Conservation (phyloP, 2,797 vertebrate species). For the Poliocrania exsul region DNA sequence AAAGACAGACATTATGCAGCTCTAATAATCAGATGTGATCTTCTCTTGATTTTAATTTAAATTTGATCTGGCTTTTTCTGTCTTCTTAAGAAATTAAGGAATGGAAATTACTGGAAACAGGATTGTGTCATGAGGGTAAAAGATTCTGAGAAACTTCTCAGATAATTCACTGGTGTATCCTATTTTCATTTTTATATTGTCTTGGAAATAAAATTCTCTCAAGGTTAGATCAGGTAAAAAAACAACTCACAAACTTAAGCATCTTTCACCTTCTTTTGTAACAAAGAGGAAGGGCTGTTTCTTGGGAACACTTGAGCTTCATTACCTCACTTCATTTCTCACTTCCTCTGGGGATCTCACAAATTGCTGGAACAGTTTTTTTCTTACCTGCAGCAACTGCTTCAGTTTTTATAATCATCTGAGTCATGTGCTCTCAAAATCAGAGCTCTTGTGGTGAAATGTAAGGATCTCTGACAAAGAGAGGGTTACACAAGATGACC, state of each 20-base stretch:
- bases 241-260: fast-evolving
- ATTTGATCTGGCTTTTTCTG: neutral
- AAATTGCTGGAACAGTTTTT: neutral
- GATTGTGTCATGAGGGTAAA: neutral
- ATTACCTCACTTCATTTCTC: neutral
- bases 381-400: neutral
- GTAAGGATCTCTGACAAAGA: neutral
- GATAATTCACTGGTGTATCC: neutral
- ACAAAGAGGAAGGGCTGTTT: neutral
- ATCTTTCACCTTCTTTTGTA: neutral
- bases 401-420: neutral
- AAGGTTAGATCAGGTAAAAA: neutral
- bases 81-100: neutral
- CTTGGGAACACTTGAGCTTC: neutral
- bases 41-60: neutral
- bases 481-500: neutral
- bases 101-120: neutral
- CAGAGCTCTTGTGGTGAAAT: neutral
- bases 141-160: neutral
- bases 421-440: neutral
- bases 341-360: neutral
- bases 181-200: neutral
- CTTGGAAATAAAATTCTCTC: neutral
- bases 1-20: neutral
- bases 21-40: neutral